Base-by-base conservation (phyloP, 2,113 vertebrate genomes). In the Grammomys dolichurus region DNA sequence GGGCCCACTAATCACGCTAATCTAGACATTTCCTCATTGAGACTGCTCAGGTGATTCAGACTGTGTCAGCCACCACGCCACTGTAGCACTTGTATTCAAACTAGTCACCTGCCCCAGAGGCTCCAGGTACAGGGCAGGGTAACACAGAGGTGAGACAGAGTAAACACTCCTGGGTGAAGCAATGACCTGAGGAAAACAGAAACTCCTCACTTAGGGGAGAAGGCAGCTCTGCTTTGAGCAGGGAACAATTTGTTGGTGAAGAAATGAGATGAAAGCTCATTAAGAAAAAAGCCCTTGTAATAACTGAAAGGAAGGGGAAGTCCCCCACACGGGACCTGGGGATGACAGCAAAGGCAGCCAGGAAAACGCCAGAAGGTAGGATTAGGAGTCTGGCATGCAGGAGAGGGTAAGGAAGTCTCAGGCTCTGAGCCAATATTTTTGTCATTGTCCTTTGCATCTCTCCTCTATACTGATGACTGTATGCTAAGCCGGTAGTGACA, bases 201-300 rank as follows among this genome's bases (percentile, higher is more conserved):
- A 69, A 31, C 70, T 7, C 4, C 16, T 3, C 3, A 0, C 3
- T 11, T 16, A 19, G 58, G 13, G 1, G 14, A 90, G 58, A 76
- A 16, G 3, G 60, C 72, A 63, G 67, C 19, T 26, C 51, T 60
- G 40, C 58, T 63, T 10, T 2, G 9, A 56, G 22, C 63, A n/a
- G 19, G 85, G 19, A 60, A 43, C 2, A 58, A 7, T 43, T 40
- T n/a, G 36, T 3, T 14, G 11, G 75, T 13, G 51, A 87, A 36
- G 63, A 80, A 81, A 76, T 1, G 24, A 60, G 22, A 46, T 3
- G 7, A 72, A n/a, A 40, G 17, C 28, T 17, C 20, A 4, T 10
- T 7, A 36, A 65, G 13, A 36, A 40, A 22, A 82, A 9, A 3
- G 13, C 24, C 69, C 14, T 46, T 33, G 81, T 28, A 9, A 9